These are phyloP conservation scores for Chrysogorgia sp. DNA, from an alignment of 92 coral and sea anemone species.

Conservation along the genomic window DNA sequence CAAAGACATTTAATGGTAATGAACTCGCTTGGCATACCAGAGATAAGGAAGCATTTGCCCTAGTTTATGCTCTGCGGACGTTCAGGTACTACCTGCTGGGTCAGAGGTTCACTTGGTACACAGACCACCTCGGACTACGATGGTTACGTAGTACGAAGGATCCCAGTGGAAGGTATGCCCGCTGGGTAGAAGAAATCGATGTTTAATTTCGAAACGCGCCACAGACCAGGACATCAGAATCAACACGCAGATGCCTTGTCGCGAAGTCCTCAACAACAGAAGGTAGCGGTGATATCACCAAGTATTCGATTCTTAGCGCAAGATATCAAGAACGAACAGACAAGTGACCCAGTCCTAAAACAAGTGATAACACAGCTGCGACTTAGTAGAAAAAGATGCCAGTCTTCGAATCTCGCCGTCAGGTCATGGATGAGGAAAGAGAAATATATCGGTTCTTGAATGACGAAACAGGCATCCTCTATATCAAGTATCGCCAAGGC, in stretches of 20 bases:
- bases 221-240: slow-evolving; percentile 52
- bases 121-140: slow-evolving; percentile 30
- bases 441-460: slow-evolving; percentile 1
- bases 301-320: background rate
- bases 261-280: slow-evolving; percentile 28
- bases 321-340: slow-evolving; percentile 39
- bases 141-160: slow-evolving; percentile 55
- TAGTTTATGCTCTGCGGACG: slow-evolving; percentile 41
- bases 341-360: slow-evolving; percentile 45
- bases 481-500: background rate
- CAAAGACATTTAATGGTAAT: slow-evolving; percentile 9
- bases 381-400: no score
- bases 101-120: slow-evolving; percentile 9
- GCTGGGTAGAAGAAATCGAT: slow-evolving; percentile 51
- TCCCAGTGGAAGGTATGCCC: slow-evolving; percentile 59
- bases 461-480: background rate
- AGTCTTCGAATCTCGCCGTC: background rate
- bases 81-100: slow-evolving; percentile 51
- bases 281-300: background rate
- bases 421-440: slow-evolving; percentile 1
- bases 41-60: slow-evolving; percentile 56
- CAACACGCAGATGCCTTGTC: slow-evolving; percentile 57
- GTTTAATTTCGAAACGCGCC: slow-evolving; percentile 36
- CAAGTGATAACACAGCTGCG: background rate
- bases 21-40: slow-evolving; percentile 7